Conservation (phyloP, 2,797 vertebrate species). For the Buphagus erythrorhynchus region DNA sequence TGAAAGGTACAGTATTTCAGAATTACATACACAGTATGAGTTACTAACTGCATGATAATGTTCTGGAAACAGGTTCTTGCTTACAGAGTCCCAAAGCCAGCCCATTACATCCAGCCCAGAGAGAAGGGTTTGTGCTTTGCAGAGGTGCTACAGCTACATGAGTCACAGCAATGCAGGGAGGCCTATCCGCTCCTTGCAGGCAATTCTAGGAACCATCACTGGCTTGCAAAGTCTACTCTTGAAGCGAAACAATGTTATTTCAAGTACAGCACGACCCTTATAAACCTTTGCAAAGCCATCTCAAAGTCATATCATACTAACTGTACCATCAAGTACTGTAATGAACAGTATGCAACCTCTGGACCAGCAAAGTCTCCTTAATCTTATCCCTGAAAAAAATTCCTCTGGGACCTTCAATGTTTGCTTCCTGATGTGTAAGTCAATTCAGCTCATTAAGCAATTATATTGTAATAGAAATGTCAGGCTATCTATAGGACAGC, state of each 20-base stretch:
- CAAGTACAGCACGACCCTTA: background rate
- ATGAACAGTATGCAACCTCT: background rate
- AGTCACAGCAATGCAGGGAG: background rate
- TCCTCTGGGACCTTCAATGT: background rate
- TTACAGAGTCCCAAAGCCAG: background rate
- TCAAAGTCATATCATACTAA: background rate
- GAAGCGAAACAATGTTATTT: background rate
- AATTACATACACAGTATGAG: background rate
- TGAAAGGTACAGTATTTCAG: background rate
- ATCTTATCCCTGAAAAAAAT: background rate
- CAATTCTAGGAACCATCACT: background rate
- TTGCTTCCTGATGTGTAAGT: background rate
- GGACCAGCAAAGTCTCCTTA: background rate
- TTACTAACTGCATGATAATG: background rate
- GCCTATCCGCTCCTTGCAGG: background rate
- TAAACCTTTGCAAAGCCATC: background rate
- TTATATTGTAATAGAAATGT: background rate
- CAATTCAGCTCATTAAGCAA: background rate
- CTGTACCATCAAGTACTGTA: background rate
- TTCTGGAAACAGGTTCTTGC: background rate
- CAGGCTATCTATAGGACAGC: background rate
- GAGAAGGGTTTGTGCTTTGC: background rate
- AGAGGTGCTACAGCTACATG: background rate
- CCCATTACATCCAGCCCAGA: background rate
- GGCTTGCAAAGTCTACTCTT: background rate